Conservation (phyloP, 2,888 invertebrate genomes). For the Cyclophora punctaria region DNA sequence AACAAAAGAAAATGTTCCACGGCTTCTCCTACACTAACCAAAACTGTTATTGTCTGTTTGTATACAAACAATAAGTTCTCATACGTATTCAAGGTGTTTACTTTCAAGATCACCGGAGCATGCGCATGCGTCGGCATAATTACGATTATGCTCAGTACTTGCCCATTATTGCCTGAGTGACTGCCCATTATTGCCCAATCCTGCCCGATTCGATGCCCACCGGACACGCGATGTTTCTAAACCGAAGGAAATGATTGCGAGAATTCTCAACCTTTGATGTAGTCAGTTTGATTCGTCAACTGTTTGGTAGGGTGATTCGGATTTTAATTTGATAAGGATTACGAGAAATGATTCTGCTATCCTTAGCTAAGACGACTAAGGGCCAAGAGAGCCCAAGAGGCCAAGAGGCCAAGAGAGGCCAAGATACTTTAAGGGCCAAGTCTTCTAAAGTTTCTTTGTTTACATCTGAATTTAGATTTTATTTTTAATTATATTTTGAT, state of each 20-base stretch:
- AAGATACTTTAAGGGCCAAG: too few species aligned
- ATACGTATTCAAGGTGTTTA: conserved; percentile 64
- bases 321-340: too few species aligned
- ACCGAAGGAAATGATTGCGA: conserved; percentile 38
- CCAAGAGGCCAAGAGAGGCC: too few species aligned
- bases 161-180: conserved; percentile 18
- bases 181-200: conserved; percentile 62
- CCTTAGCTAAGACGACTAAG: too few species aligned
- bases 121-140: conserved; percentile 59
- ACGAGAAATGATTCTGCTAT: too few species aligned
- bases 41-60: conserved; percentile 22
- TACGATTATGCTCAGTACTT: conserved; percentile 50
- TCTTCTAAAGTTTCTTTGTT: too few species aligned
- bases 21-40: too few species aligned
- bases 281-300: conserved; percentile 14
- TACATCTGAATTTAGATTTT: too few species aligned
- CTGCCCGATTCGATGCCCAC: conserved; percentile 13
- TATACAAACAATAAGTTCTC: conserved; percentile 61
- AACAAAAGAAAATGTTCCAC: too few species aligned
- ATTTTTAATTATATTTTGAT: too few species aligned
- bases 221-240: conserved; percentile 50
- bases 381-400: too few species aligned
- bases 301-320: too few species aligned
- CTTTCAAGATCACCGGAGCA: conserved; percentile 74
- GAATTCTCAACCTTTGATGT: conserved; percentile 17